Evolutionary conservation across 2,113 vertebrate species (phyloP).

Genomic region (Vombatus ursinus): DNA sequence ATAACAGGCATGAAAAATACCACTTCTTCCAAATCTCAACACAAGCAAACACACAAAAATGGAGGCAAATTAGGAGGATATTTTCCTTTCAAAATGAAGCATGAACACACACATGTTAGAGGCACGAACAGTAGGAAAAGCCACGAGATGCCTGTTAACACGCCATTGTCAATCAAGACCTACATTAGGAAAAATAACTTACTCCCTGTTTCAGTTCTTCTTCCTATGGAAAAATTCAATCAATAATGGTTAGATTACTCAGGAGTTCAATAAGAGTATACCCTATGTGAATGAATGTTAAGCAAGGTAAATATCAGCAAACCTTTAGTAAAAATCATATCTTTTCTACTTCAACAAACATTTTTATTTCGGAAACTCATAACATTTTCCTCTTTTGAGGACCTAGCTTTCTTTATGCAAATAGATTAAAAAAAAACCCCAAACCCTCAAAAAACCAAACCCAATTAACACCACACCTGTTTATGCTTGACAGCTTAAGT

Average conservation of each 20-base stretch:
- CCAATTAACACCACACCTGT: background rate
- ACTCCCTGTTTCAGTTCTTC: conserved; percentile 93
- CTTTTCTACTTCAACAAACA: conserved; percentile 8
- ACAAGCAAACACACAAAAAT: conserved; percentile 74
- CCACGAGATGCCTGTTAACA: conserved; percentile 75
- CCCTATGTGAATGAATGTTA: conserved; percentile 59
- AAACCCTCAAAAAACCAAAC: too few species aligned
- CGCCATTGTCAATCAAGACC: conserved; percentile 83
- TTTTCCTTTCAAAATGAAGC: conserved; percentile 78
- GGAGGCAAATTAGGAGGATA: conserved; percentile 76
- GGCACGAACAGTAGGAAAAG: conserved; percentile 79
- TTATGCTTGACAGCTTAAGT: background rate
- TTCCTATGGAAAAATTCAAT: conserved; percentile 90
- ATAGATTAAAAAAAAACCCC: background rate
- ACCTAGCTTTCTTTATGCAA: background rate
- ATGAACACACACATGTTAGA: conserved; percentile 78
- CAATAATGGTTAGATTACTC: conserved; percentile 79
- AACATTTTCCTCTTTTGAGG: conserved; percentile 34
- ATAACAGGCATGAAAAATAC: conserved; percentile 59
- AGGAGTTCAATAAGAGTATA: conserved; percentile 60
- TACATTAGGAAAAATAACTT: conserved; percentile 83
- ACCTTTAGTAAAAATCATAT: background rate
- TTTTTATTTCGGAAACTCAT: conserved; percentile 20
- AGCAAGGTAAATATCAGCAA: conserved; percentile 32
- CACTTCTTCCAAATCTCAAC: conserved; percentile 62